These are phyloP conservation scores for Alosa sapidissima DNA, from an alignment of 2,797 vertebrate genomes.

Conservation along the genomic window DNA sequence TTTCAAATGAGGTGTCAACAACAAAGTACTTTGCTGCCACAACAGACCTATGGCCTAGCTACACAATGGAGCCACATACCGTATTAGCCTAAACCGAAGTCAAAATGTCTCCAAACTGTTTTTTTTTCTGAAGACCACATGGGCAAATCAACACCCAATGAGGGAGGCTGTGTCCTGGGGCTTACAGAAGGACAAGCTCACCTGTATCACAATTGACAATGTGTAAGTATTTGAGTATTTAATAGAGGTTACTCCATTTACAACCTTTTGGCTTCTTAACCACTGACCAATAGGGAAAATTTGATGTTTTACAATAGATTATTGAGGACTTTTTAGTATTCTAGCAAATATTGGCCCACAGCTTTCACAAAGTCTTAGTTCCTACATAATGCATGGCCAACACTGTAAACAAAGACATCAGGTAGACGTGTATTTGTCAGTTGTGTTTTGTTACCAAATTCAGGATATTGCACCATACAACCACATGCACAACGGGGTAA, in stretches of 20 bases:
- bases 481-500: constrained; percentile 46
- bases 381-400: background rate
- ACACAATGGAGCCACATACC: too few species aligned
- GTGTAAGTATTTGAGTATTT: too few species aligned
- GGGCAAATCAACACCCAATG: too few species aligned
- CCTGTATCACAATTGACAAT: too few species aligned
- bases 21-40: too few species aligned
- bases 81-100: too few species aligned
- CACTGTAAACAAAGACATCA: background rate
- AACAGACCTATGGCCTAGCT: too few species aligned
- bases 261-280: background rate
- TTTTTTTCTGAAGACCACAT: too few species aligned
- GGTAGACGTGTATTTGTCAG: background rate
- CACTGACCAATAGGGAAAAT: background rate
- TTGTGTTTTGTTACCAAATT: background rate
- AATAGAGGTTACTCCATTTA: background rate
- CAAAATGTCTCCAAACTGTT: too few species aligned
- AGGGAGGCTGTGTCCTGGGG: too few species aligned
- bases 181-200: too few species aligned
- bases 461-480: constrained; percentile 51
- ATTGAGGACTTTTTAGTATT: background rate
- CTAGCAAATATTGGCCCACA: background rate
- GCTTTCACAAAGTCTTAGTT: background rate
- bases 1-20: too few species aligned
- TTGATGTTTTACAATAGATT: background rate